Percentiles rank a stretch among this genome's conserved stretches.
Evolutionary conservation across 2,113 vertebrate genomes (phyloP).

Genomic region (Gasterosteus aculeatus): DNA sequence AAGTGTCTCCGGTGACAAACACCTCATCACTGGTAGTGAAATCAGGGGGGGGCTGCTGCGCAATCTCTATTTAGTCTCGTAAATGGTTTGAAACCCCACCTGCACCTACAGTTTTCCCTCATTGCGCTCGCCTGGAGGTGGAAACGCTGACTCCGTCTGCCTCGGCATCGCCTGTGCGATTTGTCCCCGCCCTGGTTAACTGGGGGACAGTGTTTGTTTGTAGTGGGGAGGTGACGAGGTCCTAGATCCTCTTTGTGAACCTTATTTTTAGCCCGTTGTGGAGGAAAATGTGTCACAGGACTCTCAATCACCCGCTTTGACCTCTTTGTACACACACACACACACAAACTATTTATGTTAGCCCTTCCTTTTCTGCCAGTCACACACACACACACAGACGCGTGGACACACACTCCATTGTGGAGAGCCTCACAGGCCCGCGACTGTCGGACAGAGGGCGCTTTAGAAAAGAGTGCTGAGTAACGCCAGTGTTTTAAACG

Average conservation of each 20-base stretch:
- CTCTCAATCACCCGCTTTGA: conserved; percentile 57
- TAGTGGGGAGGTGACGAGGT: conserved; percentile 28
- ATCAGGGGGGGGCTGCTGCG: too few species aligned
- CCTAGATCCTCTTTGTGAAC: conserved; percentile 56
- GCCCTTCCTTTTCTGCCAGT: conserved; percentile 25
- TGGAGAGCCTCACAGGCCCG: conserved; percentile 58
- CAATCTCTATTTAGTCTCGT: not conserved
- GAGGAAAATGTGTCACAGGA: conserved; percentile 62
- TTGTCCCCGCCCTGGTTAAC: conserved; percentile 37
- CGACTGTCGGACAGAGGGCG: conserved; percentile 61
- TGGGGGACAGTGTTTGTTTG: conserved; percentile 22
- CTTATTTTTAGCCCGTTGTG: conserved; percentile 60
- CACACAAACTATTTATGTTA: conserved; percentile 47
- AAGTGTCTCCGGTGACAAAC: not conserved
- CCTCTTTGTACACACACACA: conserved; percentile 27
- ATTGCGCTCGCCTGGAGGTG: conserved; percentile 2
- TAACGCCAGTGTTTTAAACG: conserved; percentile 68
- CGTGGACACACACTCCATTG: conserved; percentile 60
- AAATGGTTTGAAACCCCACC: not conserved
- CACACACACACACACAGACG: conserved; percentile 46
- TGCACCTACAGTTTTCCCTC: not conserved
- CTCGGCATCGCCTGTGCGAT: conserved; percentile 9
- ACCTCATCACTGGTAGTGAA: too few species aligned
- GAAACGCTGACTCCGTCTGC: conserved; percentile 56
- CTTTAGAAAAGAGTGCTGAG: conserved; percentile 67